Percentiles rank a stretch among this genome's conserved stretches.
These are phyloP conservation scores for Melanocharis versteri DNA, from an alignment of 2,113 vertebrate species.

Conservation along the genomic window DNA sequence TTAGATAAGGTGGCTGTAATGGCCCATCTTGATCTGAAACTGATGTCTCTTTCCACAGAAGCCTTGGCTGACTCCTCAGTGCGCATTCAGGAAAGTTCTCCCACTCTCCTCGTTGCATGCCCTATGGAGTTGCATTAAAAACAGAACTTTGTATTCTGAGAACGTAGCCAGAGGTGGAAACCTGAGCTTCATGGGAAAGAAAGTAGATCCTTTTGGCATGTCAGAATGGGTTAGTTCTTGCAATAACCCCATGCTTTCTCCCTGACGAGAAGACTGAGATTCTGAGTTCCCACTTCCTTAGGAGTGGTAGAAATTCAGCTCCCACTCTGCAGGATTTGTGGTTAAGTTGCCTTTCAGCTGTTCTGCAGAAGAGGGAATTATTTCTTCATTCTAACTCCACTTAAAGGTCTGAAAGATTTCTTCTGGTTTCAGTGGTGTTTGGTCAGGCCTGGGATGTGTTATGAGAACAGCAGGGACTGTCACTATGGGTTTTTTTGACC, in stretches of 20 bases:
- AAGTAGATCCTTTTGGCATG: background rate
- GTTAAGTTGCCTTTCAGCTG: background rate
- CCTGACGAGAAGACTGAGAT: background rate
- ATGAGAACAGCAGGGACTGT: background rate
- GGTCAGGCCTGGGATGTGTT: background rate
- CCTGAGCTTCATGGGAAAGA: constrained; percentile 4
- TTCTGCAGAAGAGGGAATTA: background rate
- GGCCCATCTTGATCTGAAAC: background rate
- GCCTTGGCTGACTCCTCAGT: background rate
- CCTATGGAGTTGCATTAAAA: background rate
- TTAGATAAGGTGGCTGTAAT: background rate
- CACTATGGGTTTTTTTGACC: background rate
- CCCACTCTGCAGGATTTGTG: background rate
- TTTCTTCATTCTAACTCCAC: background rate
- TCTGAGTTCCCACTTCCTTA: background rate
- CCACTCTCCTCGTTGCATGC: background rate
- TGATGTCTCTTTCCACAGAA: background rate
- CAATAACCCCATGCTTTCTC: background rate
- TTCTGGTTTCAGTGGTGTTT: background rate
- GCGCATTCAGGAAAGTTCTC: background rate
- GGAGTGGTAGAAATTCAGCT: background rate
- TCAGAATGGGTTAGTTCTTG: background rate
- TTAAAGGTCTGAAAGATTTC: background rate
- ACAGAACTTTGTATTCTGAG: background rate
- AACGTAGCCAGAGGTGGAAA: background rate